A percentile compares a stretch with the other conserved stretches of the same genome.
phyloP scores from a whole-genome alignment of 2,113 vertebrate genomes.

The Zosterops hypoxanthus region DNA sequence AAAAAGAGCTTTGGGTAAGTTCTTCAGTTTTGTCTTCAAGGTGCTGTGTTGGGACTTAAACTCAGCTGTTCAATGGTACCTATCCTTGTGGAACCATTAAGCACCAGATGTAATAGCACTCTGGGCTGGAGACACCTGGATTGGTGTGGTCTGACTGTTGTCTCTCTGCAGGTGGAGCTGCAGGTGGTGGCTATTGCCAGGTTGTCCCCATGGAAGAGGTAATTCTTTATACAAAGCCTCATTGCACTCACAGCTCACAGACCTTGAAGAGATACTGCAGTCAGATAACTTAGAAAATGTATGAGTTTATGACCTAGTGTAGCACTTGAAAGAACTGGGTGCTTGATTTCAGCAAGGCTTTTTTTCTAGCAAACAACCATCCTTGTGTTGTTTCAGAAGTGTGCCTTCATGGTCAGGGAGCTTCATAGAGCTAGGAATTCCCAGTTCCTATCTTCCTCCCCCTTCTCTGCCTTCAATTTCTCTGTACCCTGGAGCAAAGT shows the following conservation, averaged over 20 bases:
- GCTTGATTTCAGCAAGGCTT: background rate
- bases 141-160: background rate
- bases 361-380: background rate
- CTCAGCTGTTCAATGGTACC: background rate
- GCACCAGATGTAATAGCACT: background rate
- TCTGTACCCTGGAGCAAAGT: background rate
- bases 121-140: background rate
- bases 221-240: constrained; percentile 35
- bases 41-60: background rate
- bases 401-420: background rate
- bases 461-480: background rate
- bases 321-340: background rate
- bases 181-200: constrained; percentile 97
- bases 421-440: background rate
- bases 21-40: background rate
- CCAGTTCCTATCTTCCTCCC: background rate
- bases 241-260: background rate
- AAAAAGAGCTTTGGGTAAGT: background rate
- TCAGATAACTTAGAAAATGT: background rate
- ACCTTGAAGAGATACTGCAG: background rate
- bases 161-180: constrained; percentile 88
- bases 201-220: constrained; percentile 99
- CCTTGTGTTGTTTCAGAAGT: background rate
- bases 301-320: background rate
- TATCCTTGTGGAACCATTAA: background rate